Evolutionary conservation across 2,888 invertebrate species (phyloP).

Genomic region (Xestia c-nigrum): DNA sequence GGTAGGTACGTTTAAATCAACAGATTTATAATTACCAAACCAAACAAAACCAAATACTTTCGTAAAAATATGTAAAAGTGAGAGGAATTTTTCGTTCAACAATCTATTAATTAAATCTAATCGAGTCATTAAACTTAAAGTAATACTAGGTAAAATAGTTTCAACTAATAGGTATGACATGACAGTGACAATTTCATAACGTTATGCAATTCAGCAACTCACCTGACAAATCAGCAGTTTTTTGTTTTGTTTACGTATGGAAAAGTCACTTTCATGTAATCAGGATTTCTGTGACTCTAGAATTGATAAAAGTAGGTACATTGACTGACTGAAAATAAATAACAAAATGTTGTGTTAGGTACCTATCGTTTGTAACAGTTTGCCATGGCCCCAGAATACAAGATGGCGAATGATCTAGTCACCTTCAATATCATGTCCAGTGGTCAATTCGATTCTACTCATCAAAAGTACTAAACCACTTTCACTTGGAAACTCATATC

Average conservation of each 20-base stretch:
- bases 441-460: background rate
- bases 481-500: background rate
- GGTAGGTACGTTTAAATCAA: background rate
- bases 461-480: background rate
- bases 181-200: slow-evolving; percentile 6
- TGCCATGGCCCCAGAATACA: background rate
- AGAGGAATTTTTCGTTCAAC: background rate
- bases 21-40: background rate
- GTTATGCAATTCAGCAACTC: slow-evolving; percentile 30
- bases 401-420: background rate
- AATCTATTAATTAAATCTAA: background rate
- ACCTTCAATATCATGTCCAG: background rate
- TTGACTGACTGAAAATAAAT: background rate
- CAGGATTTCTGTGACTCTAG: background rate
- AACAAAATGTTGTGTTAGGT: background rate
- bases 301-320: background rate
- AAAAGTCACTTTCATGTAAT: slow-evolving; percentile 16
- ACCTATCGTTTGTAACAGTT: background rate
- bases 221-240: slow-evolving; percentile 3
- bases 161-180: background rate
- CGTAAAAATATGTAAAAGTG: background rate
- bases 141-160: background rate
- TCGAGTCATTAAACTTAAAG: background rate
- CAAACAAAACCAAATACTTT: background rate
- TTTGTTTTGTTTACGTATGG: background rate